These are phyloP conservation scores for Phasia obesa DNA, from an alignment of 2,888 invertebrate species.

Conservation along the genomic window DNA sequence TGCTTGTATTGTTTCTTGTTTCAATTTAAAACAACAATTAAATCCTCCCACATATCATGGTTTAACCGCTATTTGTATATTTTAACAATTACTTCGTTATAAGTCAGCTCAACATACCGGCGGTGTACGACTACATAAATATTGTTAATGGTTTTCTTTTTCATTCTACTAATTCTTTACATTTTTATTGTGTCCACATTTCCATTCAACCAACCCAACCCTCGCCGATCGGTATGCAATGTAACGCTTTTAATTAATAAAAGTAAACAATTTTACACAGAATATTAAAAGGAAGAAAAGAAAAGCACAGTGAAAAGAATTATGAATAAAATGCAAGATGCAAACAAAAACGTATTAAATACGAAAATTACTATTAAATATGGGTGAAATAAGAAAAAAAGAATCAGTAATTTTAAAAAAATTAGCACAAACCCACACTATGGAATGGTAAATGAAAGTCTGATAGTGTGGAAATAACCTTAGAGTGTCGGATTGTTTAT, in stretches of 20 bases:
- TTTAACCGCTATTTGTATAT: not conserved
- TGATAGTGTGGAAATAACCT: not conserved
- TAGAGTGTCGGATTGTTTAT: slow-evolving; percentile 8
- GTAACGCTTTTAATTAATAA: slow-evolving; percentile 44
- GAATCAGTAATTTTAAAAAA: not conserved
- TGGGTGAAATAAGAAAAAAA: slow-evolving; percentile 5
- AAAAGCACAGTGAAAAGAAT: slow-evolving; percentile 1
- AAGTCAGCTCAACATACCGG: not conserved
- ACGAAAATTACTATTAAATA: slow-evolving; percentile 26
- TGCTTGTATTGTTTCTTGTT: not conserved
- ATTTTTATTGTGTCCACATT: not conserved
- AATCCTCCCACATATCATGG: not conserved
- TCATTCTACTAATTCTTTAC: too few species aligned
- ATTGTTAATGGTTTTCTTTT: too few species aligned
- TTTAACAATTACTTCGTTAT: not conserved
- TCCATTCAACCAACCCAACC: not conserved
- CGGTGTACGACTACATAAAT: too few species aligned
- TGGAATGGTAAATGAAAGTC: slow-evolving; percentile 3
- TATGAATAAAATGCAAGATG: not conserved
- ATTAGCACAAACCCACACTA: not conserved
- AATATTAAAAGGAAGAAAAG: slow-evolving; percentile 16
- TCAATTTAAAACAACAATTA: not conserved
- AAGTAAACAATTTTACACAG: slow-evolving; percentile 45
- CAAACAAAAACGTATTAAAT: slow-evolving; percentile 19
- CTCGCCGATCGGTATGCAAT: slow-evolving; percentile 6